Evolutionary conservation across 2,797 vertebrate genomes (phyloP).

Genomic region (Taenioides sp.): DNA sequence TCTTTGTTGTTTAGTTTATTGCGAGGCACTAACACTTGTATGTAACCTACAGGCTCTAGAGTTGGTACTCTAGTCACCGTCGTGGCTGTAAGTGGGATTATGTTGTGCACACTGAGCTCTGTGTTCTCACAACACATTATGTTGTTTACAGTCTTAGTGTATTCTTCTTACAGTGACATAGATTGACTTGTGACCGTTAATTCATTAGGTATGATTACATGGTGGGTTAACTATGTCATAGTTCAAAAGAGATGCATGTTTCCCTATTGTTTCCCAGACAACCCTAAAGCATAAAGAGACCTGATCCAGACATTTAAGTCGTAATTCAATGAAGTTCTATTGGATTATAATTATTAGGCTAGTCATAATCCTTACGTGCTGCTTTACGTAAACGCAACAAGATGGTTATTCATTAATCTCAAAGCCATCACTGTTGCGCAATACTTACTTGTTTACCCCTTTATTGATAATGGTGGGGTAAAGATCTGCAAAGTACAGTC

Average conservation of each 20-base stretch:
- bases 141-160: slow-evolving; percentile 50
- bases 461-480: neutral
- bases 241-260: neutral
- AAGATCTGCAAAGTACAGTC: neutral
- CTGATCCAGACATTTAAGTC: slow-evolving; percentile 28
- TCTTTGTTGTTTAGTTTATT: slow-evolving; percentile 40
- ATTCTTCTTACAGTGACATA: slow-evolving; percentile 24
- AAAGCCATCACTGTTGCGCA: slow-evolving; percentile 11
- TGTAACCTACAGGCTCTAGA: slow-evolving; percentile 46
- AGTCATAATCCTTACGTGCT: slow-evolving; percentile 41
- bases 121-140: slow-evolving; percentile 59
- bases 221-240: no score
- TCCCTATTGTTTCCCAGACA: neutral
- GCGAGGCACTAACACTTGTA: slow-evolving; percentile 48
- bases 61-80: slow-evolving; percentile 47
- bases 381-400: slow-evolving; percentile 29
- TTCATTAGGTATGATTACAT: neutral
- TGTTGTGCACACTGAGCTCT: slow-evolving; percentile 57
- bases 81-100: slow-evolving; percentile 69
- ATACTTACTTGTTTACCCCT: slow-evolving; percentile 23
- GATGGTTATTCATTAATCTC: slow-evolving; percentile 34
- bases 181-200: slow-evolving; percentile 7
- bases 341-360: slow-evolving; percentile 43
- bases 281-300: neutral
- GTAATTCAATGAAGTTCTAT: slow-evolving; percentile 30